These are phyloP conservation scores for Rhaphigaster nebulosa DNA, from an alignment of 2,888 invertebrate species.

Conservation along the genomic window DNA sequence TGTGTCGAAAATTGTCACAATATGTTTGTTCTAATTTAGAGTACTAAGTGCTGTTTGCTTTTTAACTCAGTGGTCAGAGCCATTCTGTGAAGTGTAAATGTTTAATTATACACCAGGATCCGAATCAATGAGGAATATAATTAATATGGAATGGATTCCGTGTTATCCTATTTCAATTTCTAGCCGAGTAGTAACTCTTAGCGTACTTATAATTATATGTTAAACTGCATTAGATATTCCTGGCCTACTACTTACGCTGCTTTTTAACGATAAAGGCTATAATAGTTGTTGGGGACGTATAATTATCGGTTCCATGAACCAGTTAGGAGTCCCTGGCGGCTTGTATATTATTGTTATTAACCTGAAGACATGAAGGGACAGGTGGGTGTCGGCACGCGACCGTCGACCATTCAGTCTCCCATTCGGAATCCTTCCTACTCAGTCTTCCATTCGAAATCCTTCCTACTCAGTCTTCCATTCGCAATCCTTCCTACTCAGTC, in stretches of 20 bases:
- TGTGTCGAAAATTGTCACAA: background rate
- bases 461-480: background rate
- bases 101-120: background rate
- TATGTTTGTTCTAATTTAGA: background rate
- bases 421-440: background rate
- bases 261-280: slow-evolving; percentile 33
- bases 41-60: background rate
- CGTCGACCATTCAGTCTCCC: background rate
- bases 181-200: background rate
- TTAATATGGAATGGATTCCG: background rate
- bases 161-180: background rate
- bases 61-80: background rate
- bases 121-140: background rate
- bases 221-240: slow-evolving; percentile 23
- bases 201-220: background rate
- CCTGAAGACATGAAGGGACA: slow-evolving; percentile 29
- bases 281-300: background rate
- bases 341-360: slow-evolving; percentile 43
- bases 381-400: slow-evolving; percentile 44
- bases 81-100: background rate
- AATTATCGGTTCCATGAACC: slow-evolving; percentile 1
- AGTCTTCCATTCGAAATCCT: background rate
- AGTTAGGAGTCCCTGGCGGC: background rate
- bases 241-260: slow-evolving; percentile 3
- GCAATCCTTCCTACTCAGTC: background rate